Conservation (phyloP, 2,888 invertebrate genomes). For the Ommatoiulus sabulosus region DNA sequence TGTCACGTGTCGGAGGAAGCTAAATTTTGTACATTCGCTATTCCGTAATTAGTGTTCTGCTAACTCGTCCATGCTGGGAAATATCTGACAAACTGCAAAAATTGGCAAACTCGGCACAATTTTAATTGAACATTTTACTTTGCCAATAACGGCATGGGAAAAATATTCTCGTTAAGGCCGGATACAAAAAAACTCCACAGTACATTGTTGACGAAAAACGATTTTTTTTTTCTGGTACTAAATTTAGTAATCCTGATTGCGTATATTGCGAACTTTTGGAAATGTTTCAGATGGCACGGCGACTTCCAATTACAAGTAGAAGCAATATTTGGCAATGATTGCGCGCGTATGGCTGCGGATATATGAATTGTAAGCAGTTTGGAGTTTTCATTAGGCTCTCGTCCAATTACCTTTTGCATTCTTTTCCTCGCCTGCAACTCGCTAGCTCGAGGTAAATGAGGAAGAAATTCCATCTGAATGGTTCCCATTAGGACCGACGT, state of each 20-base stretch:
- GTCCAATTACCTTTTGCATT: conserved; percentile 53
- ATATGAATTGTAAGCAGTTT: conserved; percentile 34
- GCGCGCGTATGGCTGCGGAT: background rate
- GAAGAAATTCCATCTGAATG: conserved; percentile 53
- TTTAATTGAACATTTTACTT: conserved; percentile 24
- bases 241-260: conserved; percentile 22
- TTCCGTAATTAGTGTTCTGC: background rate
- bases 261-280: conserved; percentile 13
- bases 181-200: background rate
- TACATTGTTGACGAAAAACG: background rate
- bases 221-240: conserved; percentile 11
- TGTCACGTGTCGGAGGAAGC: no score
- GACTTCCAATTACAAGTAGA: background rate
- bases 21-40: no score
- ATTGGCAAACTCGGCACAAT: conserved; percentile 32
- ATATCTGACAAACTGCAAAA: conserved; percentile 23
- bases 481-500: conserved; percentile 44
- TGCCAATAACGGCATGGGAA: background rate
- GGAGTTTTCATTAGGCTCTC: conserved; percentile 38
- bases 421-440: conserved; percentile 47
- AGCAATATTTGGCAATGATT: background rate
- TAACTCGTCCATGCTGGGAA: background rate
- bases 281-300: conserved; percentile 18
- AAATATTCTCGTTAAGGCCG: background rate
- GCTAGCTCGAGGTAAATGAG: conserved; percentile 50